Evolutionary conservation across 2,888 invertebrate species (phyloP).

Genomic region (Seira musarum): DNA sequence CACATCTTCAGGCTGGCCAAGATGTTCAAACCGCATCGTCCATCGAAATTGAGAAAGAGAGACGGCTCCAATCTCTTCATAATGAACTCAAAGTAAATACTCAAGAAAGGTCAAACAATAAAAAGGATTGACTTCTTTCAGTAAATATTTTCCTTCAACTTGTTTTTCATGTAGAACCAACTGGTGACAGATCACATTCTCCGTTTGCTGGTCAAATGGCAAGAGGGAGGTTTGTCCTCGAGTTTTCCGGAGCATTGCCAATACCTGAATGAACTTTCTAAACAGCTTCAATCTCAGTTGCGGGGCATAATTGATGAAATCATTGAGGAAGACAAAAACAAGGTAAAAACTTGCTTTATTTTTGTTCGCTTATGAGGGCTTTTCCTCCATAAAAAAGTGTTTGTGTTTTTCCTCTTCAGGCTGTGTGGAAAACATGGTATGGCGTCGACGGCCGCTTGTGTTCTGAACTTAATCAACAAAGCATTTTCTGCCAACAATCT

Average conservation of each 20-base stretch:
- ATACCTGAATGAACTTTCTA: slow-evolving; percentile 79
- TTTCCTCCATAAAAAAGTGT: too few relatives aligned
- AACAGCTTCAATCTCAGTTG: slow-evolving; percentile 80
- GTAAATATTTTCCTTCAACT: slow-evolving; percentile 3
- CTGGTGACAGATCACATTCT: slow-evolving; percentile 83
- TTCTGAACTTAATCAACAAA: slow-evolving; percentile 82
- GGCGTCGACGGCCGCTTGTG: slow-evolving; percentile 77
- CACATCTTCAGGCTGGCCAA: slow-evolving; percentile 75
- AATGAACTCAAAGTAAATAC: slow-evolving; percentile 79
- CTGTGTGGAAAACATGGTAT: slow-evolving; percentile 76
- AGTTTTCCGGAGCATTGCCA: slow-evolving; percentile 77
- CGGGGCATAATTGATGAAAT: slow-evolving; percentile 80
- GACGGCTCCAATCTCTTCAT: slow-evolving; percentile 81
- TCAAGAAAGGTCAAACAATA: slow-evolving; percentile 34
- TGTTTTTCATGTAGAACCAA: slow-evolving; percentile 76
- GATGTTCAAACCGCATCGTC: slow-evolving; percentile 74
- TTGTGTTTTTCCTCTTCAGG: too few relatives aligned
- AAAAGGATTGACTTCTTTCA: not conserved
- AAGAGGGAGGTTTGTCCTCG: slow-evolving; percentile 71
- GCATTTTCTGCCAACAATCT: slow-evolving; percentile 81
- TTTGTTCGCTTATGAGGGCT: not conserved
- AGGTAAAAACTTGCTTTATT: slow-evolving; percentile 70
- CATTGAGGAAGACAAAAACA: slow-evolving; percentile 79
- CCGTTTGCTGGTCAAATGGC: slow-evolving; percentile 76
- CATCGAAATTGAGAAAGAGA: slow-evolving; percentile 79